Conservation (phyloP, 2,113 vertebrate genomes). For the Melanerpes aurifrons region DNA sequence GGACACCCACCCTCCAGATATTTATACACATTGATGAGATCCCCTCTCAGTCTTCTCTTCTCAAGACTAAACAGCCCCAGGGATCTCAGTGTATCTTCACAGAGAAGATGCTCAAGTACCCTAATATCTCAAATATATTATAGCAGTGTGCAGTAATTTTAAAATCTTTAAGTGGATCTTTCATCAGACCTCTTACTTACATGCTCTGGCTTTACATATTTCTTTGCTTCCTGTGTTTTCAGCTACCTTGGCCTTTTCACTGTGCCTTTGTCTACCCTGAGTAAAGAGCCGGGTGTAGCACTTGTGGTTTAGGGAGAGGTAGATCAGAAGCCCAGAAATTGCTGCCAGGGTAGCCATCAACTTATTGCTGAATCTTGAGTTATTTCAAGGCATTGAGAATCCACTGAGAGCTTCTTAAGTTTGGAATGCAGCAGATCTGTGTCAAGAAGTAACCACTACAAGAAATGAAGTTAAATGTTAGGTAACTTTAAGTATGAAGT, state of each 20-base stretch:
- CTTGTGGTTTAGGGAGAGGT: background rate
- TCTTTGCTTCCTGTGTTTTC: background rate
- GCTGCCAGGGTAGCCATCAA: background rate
- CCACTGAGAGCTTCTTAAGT: background rate
- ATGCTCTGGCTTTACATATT: background rate
- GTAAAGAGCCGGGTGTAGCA: background rate
- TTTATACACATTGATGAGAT: no score
- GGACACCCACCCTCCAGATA: no score
- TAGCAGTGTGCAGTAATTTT: background rate
- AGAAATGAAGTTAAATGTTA: slow-evolving; percentile 17
- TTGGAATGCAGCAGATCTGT: background rate
- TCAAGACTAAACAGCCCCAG: no score
- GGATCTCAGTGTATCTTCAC: no score
- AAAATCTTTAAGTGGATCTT: background rate
- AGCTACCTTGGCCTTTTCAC: background rate
- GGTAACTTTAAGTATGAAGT: background rate
- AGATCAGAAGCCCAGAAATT: background rate
- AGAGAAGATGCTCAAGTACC: no score
- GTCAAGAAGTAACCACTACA: slow-evolving; percentile 26
- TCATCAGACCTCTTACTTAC: background rate
- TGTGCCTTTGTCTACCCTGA: accelerated
- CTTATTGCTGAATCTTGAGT: background rate
- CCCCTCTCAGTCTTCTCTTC: no score
- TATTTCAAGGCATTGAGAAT: background rate
- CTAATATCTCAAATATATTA: background rate